Evolutionary conservation across 2,113 vertebrate genomes (phyloP).

Genomic region (Apodemus sylvaticus): DNA sequence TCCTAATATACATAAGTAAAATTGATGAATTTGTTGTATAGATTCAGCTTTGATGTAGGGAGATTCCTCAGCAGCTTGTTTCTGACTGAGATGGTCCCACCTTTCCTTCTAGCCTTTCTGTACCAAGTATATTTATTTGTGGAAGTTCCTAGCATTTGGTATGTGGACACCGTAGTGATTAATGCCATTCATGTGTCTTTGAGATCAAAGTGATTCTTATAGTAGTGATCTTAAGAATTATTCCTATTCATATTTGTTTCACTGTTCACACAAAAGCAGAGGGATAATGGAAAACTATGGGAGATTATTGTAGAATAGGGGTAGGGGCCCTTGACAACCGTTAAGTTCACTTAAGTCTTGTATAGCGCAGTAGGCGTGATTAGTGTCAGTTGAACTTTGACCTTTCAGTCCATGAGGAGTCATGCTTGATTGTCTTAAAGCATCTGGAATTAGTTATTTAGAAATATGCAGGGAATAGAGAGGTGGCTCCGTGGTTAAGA

Average conservation of each 20-base stretch:
- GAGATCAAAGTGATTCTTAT: not conserved
- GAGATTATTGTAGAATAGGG: not conserved
- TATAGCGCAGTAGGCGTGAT: not conserved
- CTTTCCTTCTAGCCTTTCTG: not conserved
- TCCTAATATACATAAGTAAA: not conserved
- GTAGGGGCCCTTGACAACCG: not conserved
- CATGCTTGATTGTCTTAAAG: not conserved
- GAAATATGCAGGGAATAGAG: too few relatives aligned
- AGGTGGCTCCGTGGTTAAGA: not conserved
- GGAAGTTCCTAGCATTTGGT: not conserved
- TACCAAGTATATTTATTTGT: not conserved
- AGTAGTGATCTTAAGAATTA: not conserved
- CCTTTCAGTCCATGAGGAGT: not conserved
- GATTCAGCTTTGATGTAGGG: not conserved
- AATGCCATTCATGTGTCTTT: not conserved
- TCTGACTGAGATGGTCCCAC: not conserved
- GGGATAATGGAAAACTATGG: not conserved
- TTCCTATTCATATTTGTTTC: not conserved
- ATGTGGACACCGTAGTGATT: not conserved
- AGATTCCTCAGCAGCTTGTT: not conserved
- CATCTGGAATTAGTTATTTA: not conserved
- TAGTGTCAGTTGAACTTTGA: not conserved
- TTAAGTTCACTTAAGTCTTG: not conserved
- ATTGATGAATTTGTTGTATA: not conserved
- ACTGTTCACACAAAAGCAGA: not conserved